phyloP scores from a whole-genome alignment of 2,888 invertebrate species.

The Phalera bucephala region DNA sequence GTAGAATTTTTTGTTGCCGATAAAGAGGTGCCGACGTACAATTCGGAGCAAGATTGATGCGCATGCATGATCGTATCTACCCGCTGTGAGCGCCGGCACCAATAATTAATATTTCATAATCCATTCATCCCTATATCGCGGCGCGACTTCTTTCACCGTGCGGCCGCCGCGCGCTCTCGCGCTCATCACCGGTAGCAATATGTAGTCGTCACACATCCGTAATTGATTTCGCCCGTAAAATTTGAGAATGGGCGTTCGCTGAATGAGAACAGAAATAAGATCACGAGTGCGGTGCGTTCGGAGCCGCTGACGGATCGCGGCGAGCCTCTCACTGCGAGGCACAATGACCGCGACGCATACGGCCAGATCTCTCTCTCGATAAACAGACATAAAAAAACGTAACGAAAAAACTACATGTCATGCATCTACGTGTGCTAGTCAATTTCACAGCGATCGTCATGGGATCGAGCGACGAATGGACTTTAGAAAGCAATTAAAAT shows the following conservation, averaged over 20 bases:
- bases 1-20: constrained; percentile 68
- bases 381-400: constrained; percentile 69
- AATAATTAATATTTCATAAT: constrained; percentile 78
- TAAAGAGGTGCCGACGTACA: constrained; percentile 80
- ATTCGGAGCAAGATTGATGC: constrained; percentile 74
- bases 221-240: constrained; percentile 78
- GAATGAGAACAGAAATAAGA: constrained; percentile 74
- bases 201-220: constrained; percentile 66
- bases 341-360: constrained; percentile 75
- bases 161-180: constrained; percentile 5
- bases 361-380: constrained; percentile 75
- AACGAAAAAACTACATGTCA: constrained; percentile 80
- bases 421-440: constrained; percentile 81
- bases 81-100: constrained; percentile 63
- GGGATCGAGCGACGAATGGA: constrained; percentile 78
- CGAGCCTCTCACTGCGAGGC: constrained; percentile 60
- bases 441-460: constrained; percentile 79
- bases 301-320: constrained; percentile 38
- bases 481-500: constrained; percentile 81
- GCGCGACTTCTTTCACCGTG: constrained; percentile 52
- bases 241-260: constrained; percentile 70
- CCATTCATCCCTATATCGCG: constrained; percentile 62
- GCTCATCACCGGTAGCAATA: constrained; percentile 60
- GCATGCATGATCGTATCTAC: constrained; percentile 65
- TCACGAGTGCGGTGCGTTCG: constrained; percentile 61